phyloP scores from a whole-genome alignment of 2,797 vertebrate species.

The Hoplostethus atlanticus region DNA sequence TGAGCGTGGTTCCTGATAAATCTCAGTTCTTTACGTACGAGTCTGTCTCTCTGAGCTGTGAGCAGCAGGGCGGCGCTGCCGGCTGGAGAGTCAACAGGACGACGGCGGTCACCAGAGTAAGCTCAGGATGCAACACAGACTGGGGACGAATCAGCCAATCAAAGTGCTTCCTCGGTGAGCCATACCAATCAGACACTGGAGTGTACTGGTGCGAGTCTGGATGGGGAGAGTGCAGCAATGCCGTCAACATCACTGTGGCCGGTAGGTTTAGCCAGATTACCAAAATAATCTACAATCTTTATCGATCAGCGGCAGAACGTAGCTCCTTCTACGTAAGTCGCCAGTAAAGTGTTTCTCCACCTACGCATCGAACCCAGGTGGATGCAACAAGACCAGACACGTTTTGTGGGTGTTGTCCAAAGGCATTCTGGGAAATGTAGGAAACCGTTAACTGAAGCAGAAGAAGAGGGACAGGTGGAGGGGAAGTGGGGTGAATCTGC shows the following conservation, averaged over 20 bases:
- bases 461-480: no score
- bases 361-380: no score
- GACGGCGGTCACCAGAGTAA: background rate
- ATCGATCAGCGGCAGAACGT: no score
- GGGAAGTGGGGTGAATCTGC: no score
- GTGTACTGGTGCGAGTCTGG: constrained; percentile 40
- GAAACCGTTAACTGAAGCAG: no score
- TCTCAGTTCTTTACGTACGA: background rate
- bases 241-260: constrained; percentile 21
- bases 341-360: no score
- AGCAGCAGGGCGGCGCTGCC: background rate
- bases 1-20: background rate
- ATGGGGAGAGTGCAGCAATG: constrained; percentile 1
- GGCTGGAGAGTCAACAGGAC: background rate
- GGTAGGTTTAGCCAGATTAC: constrained; percentile 4
- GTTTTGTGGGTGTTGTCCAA: no score
- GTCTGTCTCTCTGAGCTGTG: background rate
- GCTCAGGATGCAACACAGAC: background rate
- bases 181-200: constrained; percentile 3
- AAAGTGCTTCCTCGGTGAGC: constrained; percentile 6
- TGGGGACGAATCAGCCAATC: background rate
- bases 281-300: no score
- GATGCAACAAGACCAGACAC: no score
- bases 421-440: no score
- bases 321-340: no score